phyloP scores from a whole-genome alignment of 2,888 invertebrate species.

The Anaspis maculata region DNA sequence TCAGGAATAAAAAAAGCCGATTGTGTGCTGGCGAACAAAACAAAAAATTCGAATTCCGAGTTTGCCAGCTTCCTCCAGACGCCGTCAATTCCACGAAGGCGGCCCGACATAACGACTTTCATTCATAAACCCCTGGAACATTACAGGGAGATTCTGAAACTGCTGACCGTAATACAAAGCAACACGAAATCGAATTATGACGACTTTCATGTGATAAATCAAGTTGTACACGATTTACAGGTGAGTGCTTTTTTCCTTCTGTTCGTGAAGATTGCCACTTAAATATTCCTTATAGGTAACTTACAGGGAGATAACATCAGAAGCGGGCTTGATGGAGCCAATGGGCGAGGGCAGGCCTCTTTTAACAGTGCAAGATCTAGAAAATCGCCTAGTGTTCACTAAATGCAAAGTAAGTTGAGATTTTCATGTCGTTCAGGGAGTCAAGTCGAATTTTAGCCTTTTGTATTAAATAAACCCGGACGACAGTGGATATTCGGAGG shows the following conservation, averaged over 20 bases:
- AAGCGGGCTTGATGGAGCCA: constrained; percentile 78
- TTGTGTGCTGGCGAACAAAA: constrained; percentile 71
- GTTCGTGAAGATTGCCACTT: too few species aligned
- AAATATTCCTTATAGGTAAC: constrained; percentile 53
- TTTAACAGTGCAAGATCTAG: constrained; percentile 74
- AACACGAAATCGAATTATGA: constrained; percentile 44
- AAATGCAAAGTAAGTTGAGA: constrained; percentile 64
- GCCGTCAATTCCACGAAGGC: constrained; percentile 70
- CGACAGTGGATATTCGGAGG: constrained; percentile 88
- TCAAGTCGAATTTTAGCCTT: constrained; percentile 57
- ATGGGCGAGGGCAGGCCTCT: constrained; percentile 75
- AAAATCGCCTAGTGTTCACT: constrained; percentile 81
- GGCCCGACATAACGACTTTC: constrained; percentile 77
- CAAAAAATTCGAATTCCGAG: constrained; percentile 64
- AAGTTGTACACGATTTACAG: constrained; percentile 44
- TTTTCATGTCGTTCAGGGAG: too few species aligned
- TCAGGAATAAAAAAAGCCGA: constrained; percentile 78
- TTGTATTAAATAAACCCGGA: constrained; percentile 72
- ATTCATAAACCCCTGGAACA: constrained; percentile 81
- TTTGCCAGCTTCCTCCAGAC: constrained; percentile 74
- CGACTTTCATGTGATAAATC: constrained; percentile 43
- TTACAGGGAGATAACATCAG: constrained; percentile 76
- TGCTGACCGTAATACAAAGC: constrained; percentile 48
- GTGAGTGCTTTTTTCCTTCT: too few species aligned
- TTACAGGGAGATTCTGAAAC: constrained; percentile 56